Evolutionary conservation across 2,797 vertebrate genomes (phyloP).

Genomic region (Trachops cirrhosus): DNA sequence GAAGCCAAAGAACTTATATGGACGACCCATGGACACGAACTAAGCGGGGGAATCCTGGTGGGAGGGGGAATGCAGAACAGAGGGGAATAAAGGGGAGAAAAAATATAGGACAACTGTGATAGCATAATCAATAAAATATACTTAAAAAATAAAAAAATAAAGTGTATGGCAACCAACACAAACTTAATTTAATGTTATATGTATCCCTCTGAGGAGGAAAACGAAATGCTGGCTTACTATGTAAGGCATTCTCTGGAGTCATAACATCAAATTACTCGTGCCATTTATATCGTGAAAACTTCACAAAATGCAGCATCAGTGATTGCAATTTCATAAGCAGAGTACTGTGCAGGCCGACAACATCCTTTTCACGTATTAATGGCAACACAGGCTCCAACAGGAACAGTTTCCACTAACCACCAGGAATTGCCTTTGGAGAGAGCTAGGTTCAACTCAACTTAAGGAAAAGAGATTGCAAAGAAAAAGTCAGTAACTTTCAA

Average conservation of each 20-base stretch:
- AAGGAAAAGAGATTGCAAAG: background rate
- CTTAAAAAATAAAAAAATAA: background rate
- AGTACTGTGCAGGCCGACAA: constrained; percentile 33
- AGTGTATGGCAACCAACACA: constrained; percentile 4
- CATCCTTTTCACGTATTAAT: constrained; percentile 61
- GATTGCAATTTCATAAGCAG: constrained; percentile 64
- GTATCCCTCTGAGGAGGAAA: background rate
- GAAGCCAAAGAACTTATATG: too few relatives aligned
- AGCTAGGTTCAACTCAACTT: background rate
- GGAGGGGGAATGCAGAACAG: too few relatives aligned
- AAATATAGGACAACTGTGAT: too few relatives aligned
- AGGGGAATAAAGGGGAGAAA: too few relatives aligned
- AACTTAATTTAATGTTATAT: constrained; percentile 32
- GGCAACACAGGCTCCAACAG: background rate
- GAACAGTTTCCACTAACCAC: background rate
- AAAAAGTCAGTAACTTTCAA: background rate
- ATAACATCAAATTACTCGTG: constrained; percentile 47
- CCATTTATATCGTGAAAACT: constrained; percentile 30
- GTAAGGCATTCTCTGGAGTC: constrained; percentile 56
- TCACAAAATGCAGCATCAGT: constrained; percentile 57
- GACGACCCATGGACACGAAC: too few relatives aligned
- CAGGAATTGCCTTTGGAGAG: constrained; percentile 38
- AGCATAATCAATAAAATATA: too few relatives aligned
- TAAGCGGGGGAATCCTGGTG: too few relatives aligned
- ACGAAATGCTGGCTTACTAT: background rate